Evolutionary conservation across 2,113 vertebrate species (phyloP).

Genomic region (Monopterus albus): DNA sequence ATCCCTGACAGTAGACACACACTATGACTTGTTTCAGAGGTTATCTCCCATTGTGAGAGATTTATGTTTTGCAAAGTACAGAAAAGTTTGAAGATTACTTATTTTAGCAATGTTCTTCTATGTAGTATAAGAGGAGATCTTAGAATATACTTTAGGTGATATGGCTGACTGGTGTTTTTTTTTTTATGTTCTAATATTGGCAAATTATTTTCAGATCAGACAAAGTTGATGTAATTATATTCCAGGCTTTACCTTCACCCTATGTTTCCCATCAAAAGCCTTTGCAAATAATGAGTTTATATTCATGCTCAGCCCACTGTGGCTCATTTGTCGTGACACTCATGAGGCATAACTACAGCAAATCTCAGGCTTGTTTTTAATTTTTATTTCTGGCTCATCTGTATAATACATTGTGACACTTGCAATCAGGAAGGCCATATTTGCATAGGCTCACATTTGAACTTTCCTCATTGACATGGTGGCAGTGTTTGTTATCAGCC

Average conservation of each 20-base stretch:
- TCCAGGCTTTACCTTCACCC: background rate
- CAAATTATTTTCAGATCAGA: constrained; percentile 22
- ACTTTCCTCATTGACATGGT: constrained; percentile 48
- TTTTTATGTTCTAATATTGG: background rate
- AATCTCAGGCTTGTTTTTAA: constrained; percentile 34
- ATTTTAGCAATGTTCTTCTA: too few species aligned
- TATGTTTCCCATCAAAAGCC: constrained; percentile 14
- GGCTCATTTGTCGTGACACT: constrained; percentile 13
- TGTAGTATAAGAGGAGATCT: too few species aligned
- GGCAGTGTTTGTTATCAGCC: constrained; percentile 52
- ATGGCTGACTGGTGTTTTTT: background rate
- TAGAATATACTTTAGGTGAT: background rate
- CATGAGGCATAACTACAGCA: constrained; percentile 36
- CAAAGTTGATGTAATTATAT: background rate
- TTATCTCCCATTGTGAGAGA: background rate
- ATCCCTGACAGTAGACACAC: rapidly evolving
- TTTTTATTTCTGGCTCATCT: constrained; percentile 51
- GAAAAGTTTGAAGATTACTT: too few species aligned
- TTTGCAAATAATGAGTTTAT: constrained; percentile 41
- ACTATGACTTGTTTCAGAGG: background rate
- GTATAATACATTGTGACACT: constrained; percentile 70
- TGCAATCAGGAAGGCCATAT: constrained; percentile 61
- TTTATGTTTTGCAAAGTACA: background rate
- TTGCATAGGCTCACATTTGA: constrained; percentile 66
- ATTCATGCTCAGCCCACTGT: constrained; percentile 9